Base-by-base conservation (phyloP, 2,113 vertebrate species). In the Eira barbara region DNA sequence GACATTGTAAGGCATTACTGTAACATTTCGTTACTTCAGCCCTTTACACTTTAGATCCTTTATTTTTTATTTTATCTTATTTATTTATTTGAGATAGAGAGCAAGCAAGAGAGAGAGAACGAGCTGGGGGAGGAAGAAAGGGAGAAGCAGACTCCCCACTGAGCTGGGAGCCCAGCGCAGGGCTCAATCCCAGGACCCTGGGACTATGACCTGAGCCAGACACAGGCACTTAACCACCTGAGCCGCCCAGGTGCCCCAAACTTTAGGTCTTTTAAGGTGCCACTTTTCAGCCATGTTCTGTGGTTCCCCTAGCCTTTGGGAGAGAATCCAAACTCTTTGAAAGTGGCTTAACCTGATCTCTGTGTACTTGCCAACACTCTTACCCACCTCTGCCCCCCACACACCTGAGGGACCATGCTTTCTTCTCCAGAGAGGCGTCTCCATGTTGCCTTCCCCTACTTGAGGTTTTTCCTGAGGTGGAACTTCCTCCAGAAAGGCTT, bases 401-500 rank as follows among this genome's bases (percentile, higher is more conserved):
- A 27, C 13, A 21, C 55, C 63, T 12, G 17, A 15, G 34, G 12
- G 18, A 0, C 12, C 8, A 1, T 13, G 2, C n/a, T 25, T 67
- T 45, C 79, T 45, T 47, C 82, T 89, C n/a, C 15, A 52, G 34
- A 61, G 31, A 52, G 36, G 34, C 13, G 7, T 57, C 65, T 65
- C 52, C 11, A 6, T 4, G 15, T 63, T n/a, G 69, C 61, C n/a
- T n/a, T 83, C 47, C 17, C 3, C 80, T 74, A 0, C 39, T 71
- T 71, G 34, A 59, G 36, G n/a, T 61, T 63, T 95, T 49, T 20
- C 47, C 27, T 67, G 89, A 73, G 78, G 8, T 55, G 91, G 31
- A 65, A 65, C 59, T 73, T 94, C 36, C 45, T 89, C 61, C 52
- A 84, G 13, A 81, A 52, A 45, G 47, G n/a, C 65, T 85, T 92